A percentile compares a stretch with the other conserved stretches of the same genome.
These are phyloP conservation scores for Parnassius smintheus DNA, from an alignment of 2,888 invertebrate species.

Conservation along the genomic window DNA sequence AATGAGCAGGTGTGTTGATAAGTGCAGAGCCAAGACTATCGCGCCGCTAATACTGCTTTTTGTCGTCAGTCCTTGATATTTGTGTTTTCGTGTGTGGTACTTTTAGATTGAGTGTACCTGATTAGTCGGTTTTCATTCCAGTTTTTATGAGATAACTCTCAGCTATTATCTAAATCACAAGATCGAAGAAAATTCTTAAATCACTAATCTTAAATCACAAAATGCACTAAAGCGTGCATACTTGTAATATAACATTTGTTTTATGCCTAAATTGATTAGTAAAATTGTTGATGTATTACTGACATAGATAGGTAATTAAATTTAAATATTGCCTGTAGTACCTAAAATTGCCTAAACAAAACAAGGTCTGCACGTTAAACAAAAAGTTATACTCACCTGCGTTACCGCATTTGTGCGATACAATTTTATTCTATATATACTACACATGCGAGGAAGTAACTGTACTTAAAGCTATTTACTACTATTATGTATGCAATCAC, in stretches of 20 bases:
- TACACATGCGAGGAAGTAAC: constrained; percentile 66
- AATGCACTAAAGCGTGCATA: constrained; percentile 82
- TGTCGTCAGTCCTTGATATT: too few relatives aligned
- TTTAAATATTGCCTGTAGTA: constrained; percentile 57
- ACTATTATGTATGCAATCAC: constrained; percentile 67
- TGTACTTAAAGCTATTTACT: constrained; percentile 47
- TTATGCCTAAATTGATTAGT: constrained; percentile 72
- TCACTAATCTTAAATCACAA: constrained; percentile 77
- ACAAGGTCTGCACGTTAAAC: constrained; percentile 31
- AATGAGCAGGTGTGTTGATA: too few relatives aligned
- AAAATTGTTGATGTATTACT: constrained; percentile 59
- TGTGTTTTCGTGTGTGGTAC: too few relatives aligned
- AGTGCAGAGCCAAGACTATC: too few relatives aligned
- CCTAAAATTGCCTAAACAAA: constrained; percentile 56
- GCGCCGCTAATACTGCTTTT: too few relatives aligned
- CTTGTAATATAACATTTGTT: constrained; percentile 72
- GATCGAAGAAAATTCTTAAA: constrained; percentile 54
- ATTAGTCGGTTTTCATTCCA: constrained; percentile 40
- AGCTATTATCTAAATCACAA: constrained; percentile 78
- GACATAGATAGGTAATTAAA: constrained; percentile 49
- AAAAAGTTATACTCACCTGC: constrained; percentile 17
- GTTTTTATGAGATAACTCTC: constrained; percentile 53
- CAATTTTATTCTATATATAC: constrained; percentile 36
- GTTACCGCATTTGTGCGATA: constrained; percentile 36
- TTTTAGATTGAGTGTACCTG: too few relatives aligned